phyloP scores from a whole-genome alignment of 2,797 vertebrate genomes.

The Gallirallus australis region DNA sequence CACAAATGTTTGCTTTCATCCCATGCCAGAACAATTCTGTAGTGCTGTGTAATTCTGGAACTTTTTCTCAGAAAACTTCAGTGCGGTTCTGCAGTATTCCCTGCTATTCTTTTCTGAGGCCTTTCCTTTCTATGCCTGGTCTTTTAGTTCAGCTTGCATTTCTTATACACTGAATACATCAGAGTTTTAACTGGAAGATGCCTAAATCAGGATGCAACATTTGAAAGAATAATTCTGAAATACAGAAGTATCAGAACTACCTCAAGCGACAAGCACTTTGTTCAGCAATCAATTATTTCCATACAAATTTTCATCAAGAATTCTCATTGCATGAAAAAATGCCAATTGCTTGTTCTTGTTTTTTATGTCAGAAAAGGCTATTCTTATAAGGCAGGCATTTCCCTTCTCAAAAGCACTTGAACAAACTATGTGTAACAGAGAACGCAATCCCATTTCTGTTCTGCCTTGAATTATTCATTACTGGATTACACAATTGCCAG shows the following conservation, averaged over 20 bases:
- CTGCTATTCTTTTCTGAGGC: background rate
- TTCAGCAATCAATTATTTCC: background rate
- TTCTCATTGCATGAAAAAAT: background rate
- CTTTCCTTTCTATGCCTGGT: background rate
- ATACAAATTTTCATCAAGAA: background rate
- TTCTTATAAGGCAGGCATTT: background rate
- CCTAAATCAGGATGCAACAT: background rate
- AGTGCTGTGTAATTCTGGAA: conserved; percentile 3
- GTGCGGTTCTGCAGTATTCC: background rate
- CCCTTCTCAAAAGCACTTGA: background rate
- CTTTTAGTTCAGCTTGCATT: background rate
- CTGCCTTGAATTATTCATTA: conserved; percentile 1
- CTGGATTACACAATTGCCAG: background rate
- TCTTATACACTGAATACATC: background rate
- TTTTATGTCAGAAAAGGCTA: background rate
- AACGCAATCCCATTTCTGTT: background rate
- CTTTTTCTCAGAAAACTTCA: background rate
- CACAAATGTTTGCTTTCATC: background rate
- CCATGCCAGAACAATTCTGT: conserved; percentile 1
- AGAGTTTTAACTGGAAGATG: background rate
- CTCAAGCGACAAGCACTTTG: background rate
- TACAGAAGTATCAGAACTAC: background rate
- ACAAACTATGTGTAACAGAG: background rate
- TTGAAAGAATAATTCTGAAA: background rate
- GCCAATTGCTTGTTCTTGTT: background rate